Base-by-base conservation (phyloP, 2,888 invertebrate species). In the Malthinus seriepunctatus region DNA sequence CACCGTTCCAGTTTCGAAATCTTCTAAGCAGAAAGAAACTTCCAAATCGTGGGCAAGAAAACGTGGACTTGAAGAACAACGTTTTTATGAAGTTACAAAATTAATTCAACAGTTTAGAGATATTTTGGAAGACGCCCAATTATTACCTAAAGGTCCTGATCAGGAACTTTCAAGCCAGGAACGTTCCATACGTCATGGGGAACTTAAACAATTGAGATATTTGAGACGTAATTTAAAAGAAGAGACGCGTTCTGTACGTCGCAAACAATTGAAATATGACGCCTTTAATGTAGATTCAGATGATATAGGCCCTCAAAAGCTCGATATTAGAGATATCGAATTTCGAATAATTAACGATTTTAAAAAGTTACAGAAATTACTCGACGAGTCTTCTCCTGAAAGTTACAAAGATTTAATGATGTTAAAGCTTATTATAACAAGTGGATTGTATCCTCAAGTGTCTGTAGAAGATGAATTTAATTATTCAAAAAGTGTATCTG, bases 71-170 rank as follows among this genome's bases (percentile, higher is more conserved):
- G 98, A 99, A 78, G 98, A 99, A 75, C 97, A 99, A 77, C 81
- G 99, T 14, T 90, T 99, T 71, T 99, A 97, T 73, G 99, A 99
- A 79, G 90, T 96, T 71, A 93, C 93, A 0, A 98, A 98, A 80
- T 81, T 99, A 5, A 85, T 95, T 33, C 85, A 89, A 15, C 99
- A 99, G 78, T 91, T 97, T 70, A 86, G 90, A 72, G 88, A 90
- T 53, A 83, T 96, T 58, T 80, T 97, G 9, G 87, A 87, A 80
- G 91, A 77, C 8, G 77, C 76, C 0, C 71, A 76, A 47, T 66
- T 78, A 35, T 54, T 77, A 44, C 68, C 72, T 2, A 76, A 75
- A 65, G 65, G 71, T 8, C 62, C 62, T 0, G 62, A 62, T 11
- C 45, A 59, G 56, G 76, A 81, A 8, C 81, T 86, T 74, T 83